Base-by-base conservation (phyloP, 2,113 vertebrate genomes). In the Pogonocichla stellata region DNA sequence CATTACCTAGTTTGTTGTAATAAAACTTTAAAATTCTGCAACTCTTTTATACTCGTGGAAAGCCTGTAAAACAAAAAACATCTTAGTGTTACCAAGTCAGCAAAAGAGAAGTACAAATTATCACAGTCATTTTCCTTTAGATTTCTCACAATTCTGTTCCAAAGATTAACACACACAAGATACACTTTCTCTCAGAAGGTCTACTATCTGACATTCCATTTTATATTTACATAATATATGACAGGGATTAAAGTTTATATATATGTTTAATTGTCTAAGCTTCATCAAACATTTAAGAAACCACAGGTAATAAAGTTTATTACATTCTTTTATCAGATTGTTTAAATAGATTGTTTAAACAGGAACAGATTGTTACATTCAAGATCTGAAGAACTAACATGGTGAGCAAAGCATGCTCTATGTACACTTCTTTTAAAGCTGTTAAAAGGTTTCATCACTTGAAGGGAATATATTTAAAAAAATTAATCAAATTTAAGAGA, bases 41-140 rank as follows among this genome's bases (percentile, higher is more conserved):
- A 97, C 86, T 99, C 99, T 87, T 98, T 98, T 92, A 99, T 99
- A 94, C 99, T 99, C 60, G 99, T 99, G 92, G 99, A 99, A 96
- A 99, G 98, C 94, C 99, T 99, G 94, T 6, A 89, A 95, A 69
- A 94, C 40, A 96, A 91, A 75, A 88, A 57, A 0, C 25, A 83
- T 34, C 6, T 0, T 65, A 72, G 8, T 24, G 28, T 91, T 91
- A 95, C 18, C 9, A 82, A 61, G 16, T 45, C 34, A 88, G 14
- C 3, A 3, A 48, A 73, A 80, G 15, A 70, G 15, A 88, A 57
- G 11, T 48, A 28, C 38, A 86, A 84, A 65, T 40, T 45, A 56
- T 16, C 8, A 19, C 13, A 61, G 51, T 60, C 5, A 26, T 69
- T 73, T 66, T 38, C 31, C n/a, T 28, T 70, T 43, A 4, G 2